phyloP scores from a whole-genome alignment of 2,113 vertebrate genomes.

The Boleophthalmus pectinirostris region DNA sequence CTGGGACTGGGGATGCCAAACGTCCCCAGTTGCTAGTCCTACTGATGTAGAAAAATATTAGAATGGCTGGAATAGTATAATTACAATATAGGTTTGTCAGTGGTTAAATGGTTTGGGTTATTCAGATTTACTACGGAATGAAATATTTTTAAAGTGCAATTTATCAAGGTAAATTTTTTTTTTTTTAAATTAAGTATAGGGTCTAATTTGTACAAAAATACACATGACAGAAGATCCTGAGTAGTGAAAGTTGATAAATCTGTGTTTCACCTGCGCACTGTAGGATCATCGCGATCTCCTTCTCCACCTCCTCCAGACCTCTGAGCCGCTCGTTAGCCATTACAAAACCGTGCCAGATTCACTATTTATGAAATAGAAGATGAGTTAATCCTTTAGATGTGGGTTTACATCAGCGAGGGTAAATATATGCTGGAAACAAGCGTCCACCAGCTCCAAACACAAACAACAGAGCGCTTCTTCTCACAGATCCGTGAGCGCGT shows the following conservation, averaged over 20 bases:
- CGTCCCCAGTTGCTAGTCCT: no score
- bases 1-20: no score
- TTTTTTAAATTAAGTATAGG: no score
- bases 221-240: background rate
- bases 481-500: no score
- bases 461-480: constrained; percentile 24
- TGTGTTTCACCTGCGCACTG: constrained; percentile 76
- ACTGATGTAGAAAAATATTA: background rate
- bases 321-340: constrained; percentile 81
- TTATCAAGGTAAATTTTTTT: background rate
- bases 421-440: background rate
- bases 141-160: background rate
- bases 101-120: background rate
- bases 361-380: background rate
- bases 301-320: constrained; percentile 80
- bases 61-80: background rate
- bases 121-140: background rate
- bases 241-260: background rate
- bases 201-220: background rate
- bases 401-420: background rate
- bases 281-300: constrained; percentile 77
- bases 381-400: background rate
- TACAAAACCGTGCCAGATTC: background rate
- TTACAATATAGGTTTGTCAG: background rate
- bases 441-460: background rate